phyloP scores from a whole-genome alignment of 1,140 invertebrate genomes.

The Tetragonula clypearis region DNA sequence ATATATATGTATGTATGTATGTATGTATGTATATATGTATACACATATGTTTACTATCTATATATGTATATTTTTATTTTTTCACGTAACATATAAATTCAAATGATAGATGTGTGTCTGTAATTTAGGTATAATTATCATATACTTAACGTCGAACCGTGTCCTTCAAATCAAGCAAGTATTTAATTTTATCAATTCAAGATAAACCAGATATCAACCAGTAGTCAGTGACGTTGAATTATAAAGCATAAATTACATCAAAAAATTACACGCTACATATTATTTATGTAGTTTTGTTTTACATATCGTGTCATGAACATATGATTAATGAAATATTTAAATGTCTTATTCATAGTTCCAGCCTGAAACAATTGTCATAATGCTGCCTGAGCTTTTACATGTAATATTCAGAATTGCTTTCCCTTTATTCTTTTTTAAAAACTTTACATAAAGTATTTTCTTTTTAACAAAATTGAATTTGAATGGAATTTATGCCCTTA shows the following conservation, averaged over 20 bases:
- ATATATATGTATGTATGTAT: no score
- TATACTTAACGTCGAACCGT: neutral
- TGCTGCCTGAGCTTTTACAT: conserved; percentile 79
- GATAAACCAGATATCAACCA: neutral
- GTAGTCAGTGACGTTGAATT: neutral
- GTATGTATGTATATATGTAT: no score
- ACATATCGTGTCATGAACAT: neutral
- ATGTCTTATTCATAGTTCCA: conserved; percentile 69
- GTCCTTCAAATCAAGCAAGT: neutral
- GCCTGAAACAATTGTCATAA: conserved; percentile 82
- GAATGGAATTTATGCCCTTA: conserved; percentile 48
- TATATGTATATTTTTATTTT: conserved; percentile 13
- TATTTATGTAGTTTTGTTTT: conserved; percentile 54
- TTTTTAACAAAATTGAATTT: conserved; percentile 59
- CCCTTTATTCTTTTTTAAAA: conserved; percentile 61
- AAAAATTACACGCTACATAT: conserved; percentile 6
- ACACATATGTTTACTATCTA: neutral
- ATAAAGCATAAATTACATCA: neutral
- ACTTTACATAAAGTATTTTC: conserved; percentile 55
- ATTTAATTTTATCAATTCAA: neutral
- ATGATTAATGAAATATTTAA: conserved; percentile 49
- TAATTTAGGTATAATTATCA: conserved; percentile 21
- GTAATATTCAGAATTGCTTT: conserved; percentile 62
- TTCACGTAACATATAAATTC: conserved; percentile 26
- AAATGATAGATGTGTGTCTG: neutral